These are phyloP conservation scores for Neolamprologus devosi DNA, from an alignment of 2,113 vertebrate species.

Conservation along the genomic window DNA sequence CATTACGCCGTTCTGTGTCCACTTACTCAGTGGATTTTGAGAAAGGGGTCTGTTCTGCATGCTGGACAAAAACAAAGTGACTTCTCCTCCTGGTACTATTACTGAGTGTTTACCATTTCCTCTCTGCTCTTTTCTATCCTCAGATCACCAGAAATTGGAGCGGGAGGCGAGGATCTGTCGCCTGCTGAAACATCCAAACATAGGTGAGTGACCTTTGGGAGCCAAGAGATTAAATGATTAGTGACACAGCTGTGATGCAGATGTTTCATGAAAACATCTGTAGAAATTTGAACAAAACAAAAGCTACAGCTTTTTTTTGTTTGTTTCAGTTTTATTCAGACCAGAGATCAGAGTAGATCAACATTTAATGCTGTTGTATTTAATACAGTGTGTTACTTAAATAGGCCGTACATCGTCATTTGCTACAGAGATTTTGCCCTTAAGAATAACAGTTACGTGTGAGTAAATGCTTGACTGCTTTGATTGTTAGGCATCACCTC, in stretches of 20 bases:
- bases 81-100: not conserved
- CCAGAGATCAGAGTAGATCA: not conserved
- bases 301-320: not conserved
- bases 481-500: not conserved
- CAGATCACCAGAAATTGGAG: slow-evolving; percentile 70
- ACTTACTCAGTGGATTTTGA: not conserved
- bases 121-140: not conserved
- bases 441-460: not conserved
- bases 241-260: not conserved
- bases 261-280: not conserved
- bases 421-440: not conserved
- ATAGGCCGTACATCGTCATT: not conserved
- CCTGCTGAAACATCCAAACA: slow-evolving; percentile 68
- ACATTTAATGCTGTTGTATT: not conserved
- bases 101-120: not conserved
- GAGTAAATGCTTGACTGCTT: not conserved
- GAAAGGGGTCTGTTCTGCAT: not conserved
- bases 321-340: not conserved
- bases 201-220: slow-evolving; percentile 44
- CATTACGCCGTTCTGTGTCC: not conserved
- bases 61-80: not conserved
- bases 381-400: not conserved
- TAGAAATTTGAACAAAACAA: not conserved
- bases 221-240: not conserved
- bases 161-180: slow-evolving; percentile 67